Conservation (phyloP, 2,797 vertebrate genomes). For the Hyperoplus immaculatus region DNA sequence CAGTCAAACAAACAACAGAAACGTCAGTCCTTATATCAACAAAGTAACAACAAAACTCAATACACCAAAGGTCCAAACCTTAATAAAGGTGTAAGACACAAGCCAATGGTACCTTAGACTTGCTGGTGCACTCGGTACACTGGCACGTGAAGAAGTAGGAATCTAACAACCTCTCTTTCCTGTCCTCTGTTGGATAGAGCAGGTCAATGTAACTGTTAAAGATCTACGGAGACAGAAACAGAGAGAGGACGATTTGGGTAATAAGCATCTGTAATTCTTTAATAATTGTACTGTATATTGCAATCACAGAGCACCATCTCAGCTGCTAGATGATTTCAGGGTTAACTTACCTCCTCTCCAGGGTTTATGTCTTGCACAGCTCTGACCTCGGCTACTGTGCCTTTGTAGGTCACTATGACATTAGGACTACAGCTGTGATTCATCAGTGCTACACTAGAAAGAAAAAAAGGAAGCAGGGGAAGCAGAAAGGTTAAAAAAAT, state of each 20-base stretch:
- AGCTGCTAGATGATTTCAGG: not conserved
- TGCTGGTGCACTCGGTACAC: constrained; percentile 92
- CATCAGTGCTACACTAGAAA: constrained; percentile 94
- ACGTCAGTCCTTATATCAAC: not conserved
- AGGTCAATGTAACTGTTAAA: constrained; percentile 99
- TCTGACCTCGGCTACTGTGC: constrained; percentile 94
- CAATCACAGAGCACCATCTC: not conserved
- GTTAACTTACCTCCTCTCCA: constrained; percentile 91
- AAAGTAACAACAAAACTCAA: not conserved
- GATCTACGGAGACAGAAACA: constrained; percentile 80
- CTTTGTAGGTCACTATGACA: constrained; percentile 98
- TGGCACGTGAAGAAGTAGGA: constrained; percentile 96
- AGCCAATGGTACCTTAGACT: constrained; percentile 88
- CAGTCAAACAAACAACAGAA: not conserved
- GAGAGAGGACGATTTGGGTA: not conserved
- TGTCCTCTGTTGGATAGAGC: constrained; percentile 97
- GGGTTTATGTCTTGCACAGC: constrained; percentile 92
- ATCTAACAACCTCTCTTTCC: constrained; percentile 92
- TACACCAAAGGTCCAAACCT: not conserved
- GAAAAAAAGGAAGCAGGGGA: constrained; percentile 3
- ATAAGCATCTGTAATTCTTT: not conserved
- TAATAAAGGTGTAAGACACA: not conserved
- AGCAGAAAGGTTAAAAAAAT: not conserved
- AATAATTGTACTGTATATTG: not conserved
- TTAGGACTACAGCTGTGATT: constrained; percentile 99